Evolutionary conservation across 2,113 vertebrate species (phyloP), one percentile per base, ranked within the genome.

Genomic region (Octodon degus): DNA sequence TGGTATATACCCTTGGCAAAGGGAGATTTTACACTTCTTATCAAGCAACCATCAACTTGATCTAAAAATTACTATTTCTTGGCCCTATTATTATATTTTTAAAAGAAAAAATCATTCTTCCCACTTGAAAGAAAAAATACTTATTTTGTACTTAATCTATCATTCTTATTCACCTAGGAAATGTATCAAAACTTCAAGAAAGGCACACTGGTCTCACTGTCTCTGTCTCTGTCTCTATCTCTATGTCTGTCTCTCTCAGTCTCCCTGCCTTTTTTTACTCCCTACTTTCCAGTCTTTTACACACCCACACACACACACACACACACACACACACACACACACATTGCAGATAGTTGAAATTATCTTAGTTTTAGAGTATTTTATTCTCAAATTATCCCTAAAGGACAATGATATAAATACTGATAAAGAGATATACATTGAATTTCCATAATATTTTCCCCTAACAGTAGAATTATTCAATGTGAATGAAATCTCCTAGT

Each of bases 401-500:
- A 96, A 97, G 74, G 34, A 95, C 97, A 95, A 40, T 89, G 91
- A 92, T 32, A 43, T 1, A 96, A 81, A 84, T 12, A 62, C 34
- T 90, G 58, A 96, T 82, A 96, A 97, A 95, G 63, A 17, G 60
- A 34, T 96, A 89, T 22, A 82, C 40, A 96, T 97, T 97, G 95
- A 92, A 97, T 97, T 97, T 97, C 86, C 76, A 97, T 68, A 95
- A 67, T 70, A 24, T 40, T 88, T 98, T 92, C 10, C 65, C 32
- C 93, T 95, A 63, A 95, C 92, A 96, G 68, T 97, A 92, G 83
- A 98, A 98, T 97, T 94, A 97, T 97, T 98, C 93, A 96, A 93
- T 97, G 95, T 17, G 63, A 98, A 97, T 93, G 98, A 98, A 97
- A 94, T 86, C 60, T 91, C 62, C 47, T 81, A 98, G 91, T 92